phyloP scores from a whole-genome alignment of 2,797 vertebrate genomes.

The Protonibea diacanthus region DNA sequence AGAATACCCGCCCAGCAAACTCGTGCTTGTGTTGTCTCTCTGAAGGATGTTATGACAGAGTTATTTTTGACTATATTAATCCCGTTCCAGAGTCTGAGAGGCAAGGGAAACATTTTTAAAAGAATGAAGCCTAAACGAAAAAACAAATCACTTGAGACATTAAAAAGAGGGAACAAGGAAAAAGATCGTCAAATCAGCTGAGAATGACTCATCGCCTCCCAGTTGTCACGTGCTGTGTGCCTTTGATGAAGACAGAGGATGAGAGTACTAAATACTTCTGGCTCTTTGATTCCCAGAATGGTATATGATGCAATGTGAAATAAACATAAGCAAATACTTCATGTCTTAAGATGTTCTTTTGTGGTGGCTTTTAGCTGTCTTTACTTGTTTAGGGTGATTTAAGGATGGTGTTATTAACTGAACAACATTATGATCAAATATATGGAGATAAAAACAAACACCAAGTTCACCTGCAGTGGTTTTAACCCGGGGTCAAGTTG shows the following conservation, averaged over 20 bases:
- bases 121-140: slow-evolving; percentile 48
- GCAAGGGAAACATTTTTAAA: slow-evolving; percentile 48
- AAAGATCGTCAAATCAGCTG: slow-evolving; percentile 2
- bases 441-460: too few species aligned
- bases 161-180: not conserved
- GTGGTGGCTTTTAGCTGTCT: not conserved
- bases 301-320: too few species aligned
- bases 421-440: too few species aligned
- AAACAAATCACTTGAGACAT: slow-evolving; percentile 15
- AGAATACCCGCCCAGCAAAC: slow-evolving; percentile 3
- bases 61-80: slow-evolving; percentile 52
- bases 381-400: not conserved
- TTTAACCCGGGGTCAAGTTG: too few species aligned
- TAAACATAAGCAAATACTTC: not conserved
- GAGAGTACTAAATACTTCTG: too few species aligned
- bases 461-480: too few species aligned
- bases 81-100: slow-evolving; percentile 17
- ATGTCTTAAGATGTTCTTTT: not conserved
- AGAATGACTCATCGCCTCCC: slow-evolving; percentile 25
- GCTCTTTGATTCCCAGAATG: too few species aligned
- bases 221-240: slow-evolving; percentile 1
- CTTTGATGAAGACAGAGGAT: not conserved
- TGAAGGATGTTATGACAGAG: not conserved
- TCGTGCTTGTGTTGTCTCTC: not conserved
- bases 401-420: too few species aligned